These are phyloP conservation scores for Amphilophus citrinellus DNA, from an alignment of 2,113 vertebrate species.

Conservation along the genomic window DNA sequence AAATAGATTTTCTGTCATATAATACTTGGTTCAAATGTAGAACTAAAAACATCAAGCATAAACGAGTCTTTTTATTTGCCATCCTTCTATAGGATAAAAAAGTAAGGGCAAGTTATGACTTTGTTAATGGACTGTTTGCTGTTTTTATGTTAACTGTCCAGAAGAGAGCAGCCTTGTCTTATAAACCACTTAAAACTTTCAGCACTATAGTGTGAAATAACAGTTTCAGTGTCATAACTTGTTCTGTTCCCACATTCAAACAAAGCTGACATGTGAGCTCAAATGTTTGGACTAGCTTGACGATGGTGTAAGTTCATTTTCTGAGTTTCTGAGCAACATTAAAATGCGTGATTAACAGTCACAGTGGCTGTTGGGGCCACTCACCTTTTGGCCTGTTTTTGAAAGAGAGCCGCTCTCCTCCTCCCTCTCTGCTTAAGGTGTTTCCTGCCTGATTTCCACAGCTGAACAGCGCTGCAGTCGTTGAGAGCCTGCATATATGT, in stretches of 20 bases:
- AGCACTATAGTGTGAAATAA: not conserved
- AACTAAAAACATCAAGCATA: not conserved
- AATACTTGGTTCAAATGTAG: not conserved
- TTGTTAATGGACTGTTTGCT: not conserved
- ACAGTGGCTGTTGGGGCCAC: not conserved
- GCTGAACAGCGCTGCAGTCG: too few relatives aligned
- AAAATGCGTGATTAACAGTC: not conserved
- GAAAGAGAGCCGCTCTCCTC: too few relatives aligned
- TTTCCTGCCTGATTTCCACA: too few relatives aligned
- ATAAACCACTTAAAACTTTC: not conserved
- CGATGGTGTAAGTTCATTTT: not conserved
- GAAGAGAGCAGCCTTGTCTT: conserved; percentile 58
- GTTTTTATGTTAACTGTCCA: conserved; percentile 43
- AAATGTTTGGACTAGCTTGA: not conserved
- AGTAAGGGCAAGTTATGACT: too few relatives aligned
- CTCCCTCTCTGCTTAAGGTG: too few relatives aligned
- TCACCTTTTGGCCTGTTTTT: too few relatives aligned
- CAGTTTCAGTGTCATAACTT: not conserved
- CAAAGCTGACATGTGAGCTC: not conserved
- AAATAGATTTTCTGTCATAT: not conserved
- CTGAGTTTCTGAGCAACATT: not conserved
- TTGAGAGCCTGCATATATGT: too few relatives aligned
- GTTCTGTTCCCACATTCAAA: not conserved
- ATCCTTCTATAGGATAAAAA: not conserved
- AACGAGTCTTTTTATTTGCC: not conserved